Evolutionary conservation across 1,140 invertebrate species (phyloP), one percentile per base, ranked within the genome.

Genomic region (Lethrus apterus): DNA sequence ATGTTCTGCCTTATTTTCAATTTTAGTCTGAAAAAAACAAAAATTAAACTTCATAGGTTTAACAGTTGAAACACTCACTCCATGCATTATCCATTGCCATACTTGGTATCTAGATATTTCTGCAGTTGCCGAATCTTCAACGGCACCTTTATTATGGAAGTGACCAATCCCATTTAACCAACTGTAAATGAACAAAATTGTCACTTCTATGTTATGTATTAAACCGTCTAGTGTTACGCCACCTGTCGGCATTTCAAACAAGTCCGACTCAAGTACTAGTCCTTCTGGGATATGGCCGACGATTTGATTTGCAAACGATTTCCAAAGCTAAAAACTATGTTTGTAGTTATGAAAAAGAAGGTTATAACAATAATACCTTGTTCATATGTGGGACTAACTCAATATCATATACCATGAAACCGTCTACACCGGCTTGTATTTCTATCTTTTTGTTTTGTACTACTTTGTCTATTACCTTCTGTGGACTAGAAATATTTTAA

Each of bases 91-190:
- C 79, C 82, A 85, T 61, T 86, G 82, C 82, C 82, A 85, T 23
- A 86, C 71, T 66, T 84, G 79, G 9, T 72, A 76, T 32, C 82
- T 70, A 2, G 79, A 82, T 52, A 85, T 85, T 63, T 86, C 82
- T 2, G 81, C 82, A 0, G 83, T 86, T 3, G 82, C 83, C 0
- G 81, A 83, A 63, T 86, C 83, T 59, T 86, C 82, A 32, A 85
- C 75, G 20, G 73, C 69, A 10, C 78, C 80, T 30, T 74, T 74
- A 46, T 79, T 74, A 48, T 73, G 70, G 60, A 83, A 84, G 59
- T 81, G 79, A 3, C 83, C 83, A 20, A 71, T 68, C 3, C 81
- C 82, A 15, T 73, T 70, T 24, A 85, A 56, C 81, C 81, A 85
- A 43, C 80, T 68, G 48, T 78, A 79, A 21, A 84, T 74, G 54